These are phyloP conservation scores for Mus pahari DNA, from an alignment of 2,113 vertebrate genomes.

Conservation along the genomic window DNA sequence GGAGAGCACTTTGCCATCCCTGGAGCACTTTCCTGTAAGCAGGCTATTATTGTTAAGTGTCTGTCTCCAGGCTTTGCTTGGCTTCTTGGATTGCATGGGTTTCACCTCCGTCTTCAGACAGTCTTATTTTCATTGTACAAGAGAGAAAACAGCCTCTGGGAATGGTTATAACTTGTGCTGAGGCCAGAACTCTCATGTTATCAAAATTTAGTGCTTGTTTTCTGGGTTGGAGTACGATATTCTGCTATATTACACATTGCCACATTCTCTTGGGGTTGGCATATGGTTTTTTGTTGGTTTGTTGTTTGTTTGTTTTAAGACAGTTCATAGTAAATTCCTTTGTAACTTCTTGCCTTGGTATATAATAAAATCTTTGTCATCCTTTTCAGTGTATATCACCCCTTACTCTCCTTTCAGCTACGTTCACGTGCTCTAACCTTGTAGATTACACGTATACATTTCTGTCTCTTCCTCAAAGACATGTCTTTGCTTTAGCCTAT, in stretches of 20 bases:
- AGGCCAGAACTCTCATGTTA: background rate
- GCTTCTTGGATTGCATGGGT: background rate
- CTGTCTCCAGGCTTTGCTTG: conserved; percentile 25
- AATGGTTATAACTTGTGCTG: background rate
- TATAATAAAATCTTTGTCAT: background rate
- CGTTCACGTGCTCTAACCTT: background rate
- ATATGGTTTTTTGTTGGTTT: background rate
- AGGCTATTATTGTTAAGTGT: background rate
- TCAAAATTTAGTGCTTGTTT: background rate
- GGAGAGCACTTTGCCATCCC: background rate
- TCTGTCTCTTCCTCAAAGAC: background rate
- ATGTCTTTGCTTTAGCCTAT: background rate
- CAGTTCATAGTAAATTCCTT: background rate
- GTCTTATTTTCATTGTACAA: background rate
- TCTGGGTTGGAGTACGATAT: background rate
- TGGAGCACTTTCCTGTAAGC: background rate
- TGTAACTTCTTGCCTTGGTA: background rate
- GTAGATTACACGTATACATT: background rate
- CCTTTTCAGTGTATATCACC: background rate
- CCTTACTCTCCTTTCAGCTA: background rate
- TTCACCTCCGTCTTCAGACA: background rate
- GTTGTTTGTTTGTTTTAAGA: background rate
- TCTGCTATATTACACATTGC: background rate
- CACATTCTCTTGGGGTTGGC: background rate
- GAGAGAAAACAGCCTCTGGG: background rate